Conservation (phyloP, 2,888 invertebrate genomes). For the Oligia fasciuncula region DNA sequence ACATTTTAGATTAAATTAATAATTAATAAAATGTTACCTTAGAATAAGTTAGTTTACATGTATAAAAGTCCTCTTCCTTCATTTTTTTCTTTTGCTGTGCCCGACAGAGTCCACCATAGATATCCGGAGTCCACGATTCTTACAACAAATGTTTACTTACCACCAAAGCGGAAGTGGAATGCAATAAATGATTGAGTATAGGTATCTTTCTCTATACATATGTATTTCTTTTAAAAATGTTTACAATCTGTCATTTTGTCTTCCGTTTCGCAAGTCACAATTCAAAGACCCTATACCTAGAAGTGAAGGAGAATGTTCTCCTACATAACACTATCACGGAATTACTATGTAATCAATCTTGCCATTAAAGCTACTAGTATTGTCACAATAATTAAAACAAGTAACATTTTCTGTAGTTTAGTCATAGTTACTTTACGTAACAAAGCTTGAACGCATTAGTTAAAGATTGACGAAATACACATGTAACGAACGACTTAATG, state of each 20-base stretch:
- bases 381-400: constrained; percentile 49
- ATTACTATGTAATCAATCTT: constrained; percentile 39
- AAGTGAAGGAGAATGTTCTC: constrained; percentile 5
- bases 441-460: constrained; percentile 50
- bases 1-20: no score
- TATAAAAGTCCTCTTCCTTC: no score
- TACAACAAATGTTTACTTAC: no score
- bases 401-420: constrained; percentile 53
- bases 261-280: not conserved
- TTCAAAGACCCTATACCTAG: not conserved
- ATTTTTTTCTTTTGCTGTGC: no score
- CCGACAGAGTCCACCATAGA: no score
- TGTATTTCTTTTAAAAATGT: not conserved
- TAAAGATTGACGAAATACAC: constrained; percentile 51
- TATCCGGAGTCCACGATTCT: no score
- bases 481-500: constrained; percentile 55
- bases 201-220: not conserved
- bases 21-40: no score
- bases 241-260: not conserved
- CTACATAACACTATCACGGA: constrained; percentile 22
- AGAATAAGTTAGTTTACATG: no score
- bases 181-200: no score
- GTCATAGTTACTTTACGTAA: constrained; percentile 55
- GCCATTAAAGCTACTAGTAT: constrained; percentile 20
- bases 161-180: no score